Evolutionary conservation across 2,888 invertebrate genomes (phyloP), one percentile per base, ranked within the genome.

Genomic region (Willowsia nigromaculata): DNA sequence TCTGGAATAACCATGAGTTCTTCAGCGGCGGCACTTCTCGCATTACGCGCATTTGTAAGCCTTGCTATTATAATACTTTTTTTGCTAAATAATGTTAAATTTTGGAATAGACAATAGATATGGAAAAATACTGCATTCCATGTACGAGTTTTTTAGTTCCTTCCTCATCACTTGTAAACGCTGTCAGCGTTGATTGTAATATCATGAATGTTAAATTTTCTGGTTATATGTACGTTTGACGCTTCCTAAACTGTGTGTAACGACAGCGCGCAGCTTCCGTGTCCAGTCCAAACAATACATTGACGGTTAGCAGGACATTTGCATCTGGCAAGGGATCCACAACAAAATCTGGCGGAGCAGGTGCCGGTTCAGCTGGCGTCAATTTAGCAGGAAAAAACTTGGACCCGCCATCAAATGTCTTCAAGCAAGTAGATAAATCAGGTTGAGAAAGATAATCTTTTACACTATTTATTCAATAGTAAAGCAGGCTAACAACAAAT

Each of bases 321-420:
- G 78, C 80, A 27, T 47, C 76, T 15, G 50, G 27, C 50, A 40
- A 37, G 7, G 43, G 71, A 27, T 50, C 40, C 43, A 33, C 18
- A 13, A 25, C 53, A 13, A 33, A 40, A 25, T 47, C 56, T 4
- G 62, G 76, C 18, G 40, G 37, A 62, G 56, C 82, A 0, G 33
- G 30, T 37, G 30, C 59, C 7, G 71, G 76, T 25, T 1, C 47
- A 47, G 43, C 1, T 27, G 56, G 30, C 15, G 85, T 53, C 27
- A 88, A 76, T 30, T 0, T 62, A 37, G 37, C 59, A n/a, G 33
- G 71, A 7, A 91, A 91, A 62, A 86, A 68, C 27, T 15, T 84
- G n/a, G 92, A 92, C 25, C 92, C 92, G 62, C 92, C 92, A 37
- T 7, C 43, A 33, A 88, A 85, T 56, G 85, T 92, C 37, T 92